Percentiles rank a stretch among this genome's conserved stretches.
Conservation (phyloP, 1,140 invertebrate species). For the Uloborus diversus region DNA sequence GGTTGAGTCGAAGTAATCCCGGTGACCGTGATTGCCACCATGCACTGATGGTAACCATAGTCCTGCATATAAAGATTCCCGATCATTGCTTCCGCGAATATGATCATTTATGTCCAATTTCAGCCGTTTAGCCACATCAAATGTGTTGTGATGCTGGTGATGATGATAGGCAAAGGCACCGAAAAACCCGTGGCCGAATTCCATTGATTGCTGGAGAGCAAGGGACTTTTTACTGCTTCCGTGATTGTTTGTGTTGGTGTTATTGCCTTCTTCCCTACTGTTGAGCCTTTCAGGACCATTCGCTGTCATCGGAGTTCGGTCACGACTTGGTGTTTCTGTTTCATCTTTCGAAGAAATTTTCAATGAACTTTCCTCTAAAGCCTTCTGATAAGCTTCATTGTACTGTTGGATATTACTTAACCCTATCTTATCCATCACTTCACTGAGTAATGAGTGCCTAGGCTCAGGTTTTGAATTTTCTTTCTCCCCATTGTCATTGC, state of each 20-base stretch:
- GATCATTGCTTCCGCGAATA: slow-evolving; percentile 63
- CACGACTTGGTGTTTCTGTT: neutral
- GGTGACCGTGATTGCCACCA: slow-evolving; percentile 4
- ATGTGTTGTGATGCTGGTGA: slow-evolving; percentile 45
- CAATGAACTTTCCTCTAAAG: slow-evolving; percentile 77
- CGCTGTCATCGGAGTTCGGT: slow-evolving; percentile 61
- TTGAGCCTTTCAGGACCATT: slow-evolving; percentile 59
- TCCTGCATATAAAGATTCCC: slow-evolving; percentile 65
- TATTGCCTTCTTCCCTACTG: slow-evolving; percentile 8
- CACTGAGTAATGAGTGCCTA: slow-evolving; percentile 77
- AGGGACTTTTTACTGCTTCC: slow-evolving; percentile 6
- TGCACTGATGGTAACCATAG: slow-evolving; percentile 71
- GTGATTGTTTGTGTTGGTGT: slow-evolving; percentile 2
- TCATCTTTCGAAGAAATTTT: slow-evolving; percentile 37
- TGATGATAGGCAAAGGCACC: slow-evolving; percentile 58
- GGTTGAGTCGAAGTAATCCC: slow-evolving; percentile 14
- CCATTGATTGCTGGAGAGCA: slow-evolving; percentile 65
- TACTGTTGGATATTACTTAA: slow-evolving; percentile 94
- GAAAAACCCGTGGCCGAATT: slow-evolving; percentile 51
- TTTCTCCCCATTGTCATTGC: slow-evolving; percentile 7
- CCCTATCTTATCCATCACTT: slow-evolving; percentile 96
- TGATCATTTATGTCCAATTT: slow-evolving; percentile 73
- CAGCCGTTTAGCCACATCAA: slow-evolving; percentile 71
- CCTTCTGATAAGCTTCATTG: slow-evolving; percentile 94
- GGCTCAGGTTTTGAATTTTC: slow-evolving; percentile 11